Evolutionary conservation across 1,140 invertebrate genomes (phyloP).

Genomic region (Scylla paramamosain): DNA sequence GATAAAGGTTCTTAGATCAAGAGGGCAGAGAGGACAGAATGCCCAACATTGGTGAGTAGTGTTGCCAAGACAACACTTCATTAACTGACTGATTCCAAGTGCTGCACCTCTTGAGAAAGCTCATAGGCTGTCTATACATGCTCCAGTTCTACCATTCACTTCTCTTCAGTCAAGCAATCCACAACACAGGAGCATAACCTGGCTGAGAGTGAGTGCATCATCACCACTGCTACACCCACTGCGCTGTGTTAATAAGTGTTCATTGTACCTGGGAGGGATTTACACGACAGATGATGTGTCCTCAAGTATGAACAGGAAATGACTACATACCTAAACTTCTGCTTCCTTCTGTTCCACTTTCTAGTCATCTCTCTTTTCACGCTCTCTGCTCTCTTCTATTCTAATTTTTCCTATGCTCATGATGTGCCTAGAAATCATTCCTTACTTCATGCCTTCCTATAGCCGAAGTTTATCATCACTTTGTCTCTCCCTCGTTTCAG

Average conservation of each 20-base stretch:
- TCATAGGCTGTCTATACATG: too few species aligned
- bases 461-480: not conserved
- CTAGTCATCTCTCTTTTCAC: not conserved
- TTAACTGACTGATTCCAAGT: not conserved
- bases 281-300: not conserved
- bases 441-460: too few species aligned
- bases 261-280: not conserved
- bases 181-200: too few species aligned
- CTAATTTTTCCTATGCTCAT: too few species aligned
- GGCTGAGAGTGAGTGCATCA: not conserved
- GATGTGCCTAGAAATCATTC: too few species aligned
- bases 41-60: not conserved
- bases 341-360: not conserved
- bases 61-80: conserved; percentile 12
- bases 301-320: conserved; percentile 1
- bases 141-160: too few species aligned
- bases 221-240: not conserved
- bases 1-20: too few species aligned
- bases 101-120: too few species aligned
- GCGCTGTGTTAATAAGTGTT: not conserved
- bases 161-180: too few species aligned
- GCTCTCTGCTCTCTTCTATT: not conserved
- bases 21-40: too few species aligned
- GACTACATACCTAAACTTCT: not conserved
- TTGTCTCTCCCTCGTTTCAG: not conserved